Conservation (phyloP, 2,797 vertebrate species). For the Psittacula derbiana region DNA sequence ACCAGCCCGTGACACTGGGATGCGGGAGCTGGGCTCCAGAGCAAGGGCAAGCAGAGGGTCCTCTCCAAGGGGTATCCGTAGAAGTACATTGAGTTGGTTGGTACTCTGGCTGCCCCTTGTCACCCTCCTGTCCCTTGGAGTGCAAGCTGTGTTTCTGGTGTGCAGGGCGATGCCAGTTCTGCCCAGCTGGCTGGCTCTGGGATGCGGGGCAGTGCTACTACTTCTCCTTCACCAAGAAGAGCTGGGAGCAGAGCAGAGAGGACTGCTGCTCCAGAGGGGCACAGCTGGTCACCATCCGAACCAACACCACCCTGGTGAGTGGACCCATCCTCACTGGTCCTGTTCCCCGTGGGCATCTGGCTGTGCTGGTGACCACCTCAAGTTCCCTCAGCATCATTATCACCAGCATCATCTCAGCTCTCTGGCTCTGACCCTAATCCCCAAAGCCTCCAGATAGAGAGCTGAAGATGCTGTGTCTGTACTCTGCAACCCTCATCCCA, state of each 20-base stretch:
- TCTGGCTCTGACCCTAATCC: rapidly evolving
- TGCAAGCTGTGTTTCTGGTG: background rate
- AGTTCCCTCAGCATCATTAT: background rate
- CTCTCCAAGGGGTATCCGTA: rapidly evolving
- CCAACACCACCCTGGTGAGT: constrained; percentile 39
- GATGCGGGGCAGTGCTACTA: constrained; percentile 13
- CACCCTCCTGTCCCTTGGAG: background rate
- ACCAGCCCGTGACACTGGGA: background rate
- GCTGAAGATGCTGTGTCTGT: background rate
- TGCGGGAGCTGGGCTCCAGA: background rate
- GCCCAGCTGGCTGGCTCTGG: background rate
- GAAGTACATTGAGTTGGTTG: rapidly evolving
- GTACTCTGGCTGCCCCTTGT: background rate
- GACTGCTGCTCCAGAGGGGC: constrained; percentile 26
- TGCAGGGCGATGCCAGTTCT: constrained; percentile 23
- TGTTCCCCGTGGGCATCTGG: rapidly evolving
- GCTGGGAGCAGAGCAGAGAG: constrained; percentile 36
- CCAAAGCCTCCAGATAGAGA: background rate
- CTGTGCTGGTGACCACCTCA: background rate
- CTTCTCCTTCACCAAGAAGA: constrained; percentile 25
- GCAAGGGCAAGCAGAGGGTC: background rate
- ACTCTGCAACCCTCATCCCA: rapidly evolving
- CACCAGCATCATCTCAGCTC: background rate
- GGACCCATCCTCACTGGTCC: background rate
- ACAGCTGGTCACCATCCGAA: background rate